phyloP scores from a whole-genome alignment of 2,888 invertebrate species.

The Sipha maydis region DNA sequence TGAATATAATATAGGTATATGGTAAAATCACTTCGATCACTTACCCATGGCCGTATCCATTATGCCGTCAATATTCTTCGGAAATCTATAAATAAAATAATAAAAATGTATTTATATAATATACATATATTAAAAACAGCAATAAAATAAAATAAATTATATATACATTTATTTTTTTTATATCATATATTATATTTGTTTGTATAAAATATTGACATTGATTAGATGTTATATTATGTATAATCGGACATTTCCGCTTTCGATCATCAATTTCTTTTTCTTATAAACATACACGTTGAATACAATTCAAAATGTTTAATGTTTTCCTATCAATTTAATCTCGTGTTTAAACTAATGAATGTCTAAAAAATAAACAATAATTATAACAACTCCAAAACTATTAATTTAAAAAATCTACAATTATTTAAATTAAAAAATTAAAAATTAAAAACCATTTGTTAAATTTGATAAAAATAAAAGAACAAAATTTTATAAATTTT shows the following conservation, averaged over 20 bases:
- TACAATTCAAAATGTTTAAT: background rate
- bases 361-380: background rate
- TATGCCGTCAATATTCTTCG: constrained; percentile 24
- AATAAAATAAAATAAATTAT: background rate
- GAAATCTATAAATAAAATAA: constrained; percentile 32
- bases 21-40: background rate
- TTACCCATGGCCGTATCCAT: constrained; percentile 61
- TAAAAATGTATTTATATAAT: background rate
- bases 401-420: background rate
- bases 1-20: background rate
- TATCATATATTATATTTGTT: too few relatives aligned
- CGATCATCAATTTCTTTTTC: too few relatives aligned
- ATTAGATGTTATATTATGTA: too few relatives aligned
- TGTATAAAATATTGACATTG: too few relatives aligned
- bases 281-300: too few relatives aligned
- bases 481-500: too few relatives aligned
- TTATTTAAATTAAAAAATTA: background rate
- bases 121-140: background rate
- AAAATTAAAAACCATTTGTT: background rate
- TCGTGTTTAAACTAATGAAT: background rate
- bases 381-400: background rate
- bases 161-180: too few relatives aligned
- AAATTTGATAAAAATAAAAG: background rate
- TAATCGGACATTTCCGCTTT: too few relatives aligned
- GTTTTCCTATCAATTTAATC: background rate